These are phyloP conservation scores for Drosophila rellima DNA, from an alignment of 2,888 invertebrate species.

Conservation along the genomic window DNA sequence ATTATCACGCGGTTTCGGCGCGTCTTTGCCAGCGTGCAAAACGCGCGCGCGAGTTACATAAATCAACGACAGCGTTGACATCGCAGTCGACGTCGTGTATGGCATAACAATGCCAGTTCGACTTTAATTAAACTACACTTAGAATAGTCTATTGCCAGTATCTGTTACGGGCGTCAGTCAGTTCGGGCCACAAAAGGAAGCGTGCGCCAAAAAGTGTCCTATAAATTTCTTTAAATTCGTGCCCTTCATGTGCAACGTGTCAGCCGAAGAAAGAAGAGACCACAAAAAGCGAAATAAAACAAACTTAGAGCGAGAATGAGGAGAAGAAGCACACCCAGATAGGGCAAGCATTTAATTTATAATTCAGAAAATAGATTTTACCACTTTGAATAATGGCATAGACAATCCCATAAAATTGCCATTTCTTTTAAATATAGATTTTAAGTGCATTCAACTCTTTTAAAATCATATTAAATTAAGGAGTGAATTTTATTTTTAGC, in stretches of 20 bases:
- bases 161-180: conserved; percentile 19
- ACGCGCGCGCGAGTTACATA: conserved; percentile 57
- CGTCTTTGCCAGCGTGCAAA: conserved; percentile 59
- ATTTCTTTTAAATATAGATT: conserved; percentile 2
- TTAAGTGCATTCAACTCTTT: conserved; percentile 8
- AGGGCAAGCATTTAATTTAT: conserved; percentile 4
- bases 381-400: conserved; percentile 4
- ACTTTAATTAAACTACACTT: conserved; percentile 73
- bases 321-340: not conserved
- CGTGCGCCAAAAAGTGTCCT: conserved; percentile 34
- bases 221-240: conserved; percentile 63
- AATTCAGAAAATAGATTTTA: conserved; percentile 11
- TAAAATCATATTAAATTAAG: not conserved
- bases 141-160: conserved; percentile 47
- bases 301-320: not conserved
- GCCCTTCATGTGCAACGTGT: conserved; percentile 29
- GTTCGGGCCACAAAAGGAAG: conserved; percentile 9
- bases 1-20: conserved; percentile 74
- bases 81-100: conserved; percentile 46
- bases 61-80: conserved; percentile 66
- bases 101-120: conserved; percentile 63
- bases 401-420: not conserved
- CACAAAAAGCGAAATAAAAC: not conserved
- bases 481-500: not conserved
- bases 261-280: not conserved